Evolutionary conservation across 2,113 vertebrate species (phyloP).

Genomic region (Mellivora capensis): DNA sequence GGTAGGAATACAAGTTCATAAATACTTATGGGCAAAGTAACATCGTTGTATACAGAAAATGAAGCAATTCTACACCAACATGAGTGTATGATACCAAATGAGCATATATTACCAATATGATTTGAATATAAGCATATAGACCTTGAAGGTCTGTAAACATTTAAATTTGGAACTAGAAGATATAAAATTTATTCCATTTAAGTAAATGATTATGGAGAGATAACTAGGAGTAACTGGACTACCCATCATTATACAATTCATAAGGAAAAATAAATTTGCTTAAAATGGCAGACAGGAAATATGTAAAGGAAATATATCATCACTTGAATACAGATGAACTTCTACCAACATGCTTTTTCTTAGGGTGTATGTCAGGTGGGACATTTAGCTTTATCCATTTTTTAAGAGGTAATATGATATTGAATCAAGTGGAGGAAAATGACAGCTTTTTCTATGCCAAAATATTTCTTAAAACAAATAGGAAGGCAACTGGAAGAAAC

Average conservation of each 20-base stretch:
- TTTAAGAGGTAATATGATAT: neutral
- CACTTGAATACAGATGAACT: neutral
- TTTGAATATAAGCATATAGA: neutral
- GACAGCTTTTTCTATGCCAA: slow-evolving; percentile 37
- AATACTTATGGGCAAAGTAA: neutral
- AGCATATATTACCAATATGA: neutral
- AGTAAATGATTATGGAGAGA: neutral
- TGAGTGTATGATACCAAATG: neutral
- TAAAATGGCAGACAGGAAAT: neutral
- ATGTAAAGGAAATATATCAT: neutral
- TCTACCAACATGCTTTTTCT: neutral
- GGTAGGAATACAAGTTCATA: neutral
- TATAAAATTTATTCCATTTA: neutral
- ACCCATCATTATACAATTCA: neutral
- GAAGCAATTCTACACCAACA: neutral
- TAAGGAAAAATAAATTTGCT: neutral
- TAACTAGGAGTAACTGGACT: neutral
- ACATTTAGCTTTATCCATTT: neutral
- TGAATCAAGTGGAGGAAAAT: slow-evolving; percentile 20
- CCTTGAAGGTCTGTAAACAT: fast-evolving
- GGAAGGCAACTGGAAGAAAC: slow-evolving; percentile 42
- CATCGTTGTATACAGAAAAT: neutral
- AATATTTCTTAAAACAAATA: slow-evolving; percentile 37
- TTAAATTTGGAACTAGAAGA: neutral
- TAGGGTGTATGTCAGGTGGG: neutral